phyloP scores from a whole-genome alignment of 1,140 invertebrate genomes.

The Heterodera carotae region DNA sequence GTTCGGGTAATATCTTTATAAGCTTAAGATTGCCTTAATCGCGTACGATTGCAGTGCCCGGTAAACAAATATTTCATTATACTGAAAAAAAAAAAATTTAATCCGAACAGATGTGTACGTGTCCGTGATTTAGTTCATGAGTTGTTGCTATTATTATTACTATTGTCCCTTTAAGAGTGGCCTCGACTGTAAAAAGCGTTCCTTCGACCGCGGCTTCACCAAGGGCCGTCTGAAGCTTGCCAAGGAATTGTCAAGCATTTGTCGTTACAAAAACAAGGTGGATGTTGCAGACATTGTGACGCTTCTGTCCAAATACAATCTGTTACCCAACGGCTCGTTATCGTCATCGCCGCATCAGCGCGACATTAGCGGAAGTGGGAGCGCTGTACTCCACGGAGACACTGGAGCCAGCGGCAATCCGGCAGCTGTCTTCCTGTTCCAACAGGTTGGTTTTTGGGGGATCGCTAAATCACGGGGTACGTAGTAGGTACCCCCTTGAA shows the following conservation, averaged over 20 bases:
- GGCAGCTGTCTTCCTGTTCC: constrained; percentile 53
- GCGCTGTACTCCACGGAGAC: neutral
- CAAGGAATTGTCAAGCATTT: constrained; percentile 50
- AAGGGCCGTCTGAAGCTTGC: constrained; percentile 48
- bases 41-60: too few relatives aligned
- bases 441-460: constrained; percentile 43
- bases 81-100: too few relatives aligned
- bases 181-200: constrained; percentile 53
- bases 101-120: too few relatives aligned
- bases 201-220: constrained; percentile 54
- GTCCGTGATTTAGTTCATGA: too few relatives aligned
- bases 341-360: constrained; percentile 27
- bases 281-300: constrained; percentile 44
- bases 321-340: constrained; percentile 5
- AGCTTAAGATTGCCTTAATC: constrained; percentile 17
- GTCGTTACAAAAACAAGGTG: constrained; percentile 47
- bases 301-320: constrained; percentile 43
- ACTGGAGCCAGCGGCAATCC: constrained; percentile 10
- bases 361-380: constrained; percentile 26
- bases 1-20: constrained; percentile 1
- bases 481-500: too few relatives aligned
- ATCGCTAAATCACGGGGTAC: too few relatives aligned
- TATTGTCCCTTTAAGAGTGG: constrained; percentile 39
- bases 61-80: too few relatives aligned
- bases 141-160: too few relatives aligned